A percentile compares a stretch with the other conserved stretches of the same genome.
These are phyloP conservation scores for Hesperia comma DNA, from an alignment of 2,888 invertebrate genomes.

Conservation along the genomic window DNA sequence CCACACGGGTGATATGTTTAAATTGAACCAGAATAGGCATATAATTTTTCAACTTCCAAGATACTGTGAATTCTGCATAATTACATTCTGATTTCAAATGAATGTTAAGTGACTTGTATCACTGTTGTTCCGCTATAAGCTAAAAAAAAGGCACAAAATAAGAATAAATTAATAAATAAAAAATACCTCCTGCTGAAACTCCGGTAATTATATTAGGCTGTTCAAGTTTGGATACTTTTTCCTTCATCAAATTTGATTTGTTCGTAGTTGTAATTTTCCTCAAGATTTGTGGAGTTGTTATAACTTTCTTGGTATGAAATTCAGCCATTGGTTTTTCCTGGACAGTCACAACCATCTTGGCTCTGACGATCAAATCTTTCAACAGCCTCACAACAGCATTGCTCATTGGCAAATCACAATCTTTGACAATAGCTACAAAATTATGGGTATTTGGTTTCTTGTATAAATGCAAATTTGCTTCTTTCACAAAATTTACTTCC, in stretches of 20 bases:
- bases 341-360: conserved; percentile 62
- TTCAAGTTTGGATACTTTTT: conserved; percentile 64
- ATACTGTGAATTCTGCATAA: too few species aligned
- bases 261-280: conserved; percentile 55
- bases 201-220: conserved; percentile 80
- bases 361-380: conserved; percentile 56
- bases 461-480: conserved; percentile 63
- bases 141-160: not conserved
- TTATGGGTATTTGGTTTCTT: conserved; percentile 52
- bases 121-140: too few species aligned
- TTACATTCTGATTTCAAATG: too few species aligned
- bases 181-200: conserved; percentile 75
- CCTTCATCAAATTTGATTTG: conserved; percentile 42
- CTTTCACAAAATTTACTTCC: conserved; percentile 58
- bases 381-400: conserved; percentile 70
- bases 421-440: conserved; percentile 66
- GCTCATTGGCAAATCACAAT: conserved; percentile 66
- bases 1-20: too few species aligned
- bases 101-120: too few species aligned
- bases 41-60: too few species aligned
- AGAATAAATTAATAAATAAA: not conserved
- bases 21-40: too few species aligned
- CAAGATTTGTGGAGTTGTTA: conserved; percentile 56
- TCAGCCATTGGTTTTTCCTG: conserved; percentile 70
- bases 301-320: conserved; percentile 56